Evolutionary conservation across 1,140 invertebrate genomes (phyloP), one percentile per base, ranked within the genome.

Genomic region (Heliconius congener): DNA sequence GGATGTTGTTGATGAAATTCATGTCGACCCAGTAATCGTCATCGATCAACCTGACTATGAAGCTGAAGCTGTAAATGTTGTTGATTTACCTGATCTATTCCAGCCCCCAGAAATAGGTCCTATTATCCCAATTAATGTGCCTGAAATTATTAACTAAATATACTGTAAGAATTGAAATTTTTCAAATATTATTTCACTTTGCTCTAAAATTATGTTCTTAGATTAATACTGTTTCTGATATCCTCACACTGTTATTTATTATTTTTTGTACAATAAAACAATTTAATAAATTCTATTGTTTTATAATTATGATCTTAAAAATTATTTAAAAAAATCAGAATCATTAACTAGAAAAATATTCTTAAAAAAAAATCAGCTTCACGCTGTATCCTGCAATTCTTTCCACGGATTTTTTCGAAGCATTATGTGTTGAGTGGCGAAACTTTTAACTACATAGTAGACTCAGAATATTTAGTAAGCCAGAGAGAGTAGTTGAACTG

Each of bases 41-140:
- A 30, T 57, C 5, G 73, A 57, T 1, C 19, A 60, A 37, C 73
- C 73, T 8, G 73, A 60, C 8, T 19, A 39, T 8, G 50, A 30
- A 9, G 8, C 18, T 37, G 34, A 60, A n/a, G n/a, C 73, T 30
- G 73, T 75, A 11, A 75, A 57, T 23, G 76, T 77, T 52, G 66
- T 77, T 19, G 76, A 71, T 2, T 13, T 55, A n/a, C 71, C 76
- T 57, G 46, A 66, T 42, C 30, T 30, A 2, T 3, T 27, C 60
- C 60, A 66, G 4, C 60, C 60, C 23, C 60, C 60, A 4, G 60
- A 0, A 66, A 1, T 66, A 27, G 60, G 60, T 27, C 60, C 60
- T 3, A 66, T 23, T 39, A 19, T 52, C 55, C 23, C 57, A 34
- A 55, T 66, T 27, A 27, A 27, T 30, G 60, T 66, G 19, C 60